Conservation (phyloP, 1,140 invertebrate genomes). For the Hyles euphorbiae region DNA sequence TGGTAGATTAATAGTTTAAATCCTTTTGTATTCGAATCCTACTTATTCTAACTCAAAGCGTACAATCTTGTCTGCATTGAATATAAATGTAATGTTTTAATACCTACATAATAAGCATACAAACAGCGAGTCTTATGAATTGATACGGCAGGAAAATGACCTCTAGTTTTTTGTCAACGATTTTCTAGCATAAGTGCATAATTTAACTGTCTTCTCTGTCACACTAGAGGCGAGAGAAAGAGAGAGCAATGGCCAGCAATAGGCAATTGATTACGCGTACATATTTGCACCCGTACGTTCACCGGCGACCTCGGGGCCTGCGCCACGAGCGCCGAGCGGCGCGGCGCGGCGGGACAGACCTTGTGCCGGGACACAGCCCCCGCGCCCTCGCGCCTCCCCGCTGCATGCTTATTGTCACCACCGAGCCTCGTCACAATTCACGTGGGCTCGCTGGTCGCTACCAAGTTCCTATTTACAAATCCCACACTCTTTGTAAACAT, state of each 20-base stretch:
- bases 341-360: constrained; percentile 38
- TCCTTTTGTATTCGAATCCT: no score
- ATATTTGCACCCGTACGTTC: constrained; percentile 56
- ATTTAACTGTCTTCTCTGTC: constrained; percentile 10
- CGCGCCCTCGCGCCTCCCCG: constrained; percentile 10
- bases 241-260: constrained; percentile 35
- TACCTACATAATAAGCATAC: not conserved
- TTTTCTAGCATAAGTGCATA: not conserved
- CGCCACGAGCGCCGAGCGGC: constrained; percentile 25
- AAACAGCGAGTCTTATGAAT: not conserved
- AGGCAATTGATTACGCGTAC: constrained; percentile 45
- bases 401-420: constrained; percentile 15
- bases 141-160: not conserved
- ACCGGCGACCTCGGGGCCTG: constrained; percentile 51
- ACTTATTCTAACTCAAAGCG: no score
- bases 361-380: constrained; percentile 45
- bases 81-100: not conserved
- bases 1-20: no score
- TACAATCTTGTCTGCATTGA: no score
- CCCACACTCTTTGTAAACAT: not conserved
- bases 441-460: constrained; percentile 25
- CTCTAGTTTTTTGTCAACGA: not conserved
- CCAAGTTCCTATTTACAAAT: constrained; percentile 24
- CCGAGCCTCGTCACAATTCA: constrained; percentile 18
- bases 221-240: constrained; percentile 21